Percentiles rank a stretch among this genome's conserved stretches.
These are phyloP conservation scores for Chionodraco myersi DNA, from an alignment of 2,113 vertebrate species.

Conservation along the genomic window DNA sequence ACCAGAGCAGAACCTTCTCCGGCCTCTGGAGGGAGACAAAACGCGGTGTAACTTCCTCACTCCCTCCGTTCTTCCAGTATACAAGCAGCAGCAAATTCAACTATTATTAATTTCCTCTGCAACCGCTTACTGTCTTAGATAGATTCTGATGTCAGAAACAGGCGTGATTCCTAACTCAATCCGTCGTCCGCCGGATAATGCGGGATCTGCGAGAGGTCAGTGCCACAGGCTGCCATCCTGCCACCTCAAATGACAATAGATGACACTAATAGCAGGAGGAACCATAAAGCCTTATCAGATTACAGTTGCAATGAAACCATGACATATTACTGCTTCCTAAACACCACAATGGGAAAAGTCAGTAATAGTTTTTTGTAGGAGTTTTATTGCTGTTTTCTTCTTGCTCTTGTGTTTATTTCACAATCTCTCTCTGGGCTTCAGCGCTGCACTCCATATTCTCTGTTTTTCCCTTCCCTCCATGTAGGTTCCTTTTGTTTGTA, in stretches of 20 bases:
- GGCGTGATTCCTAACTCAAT: constrained; percentile 67
- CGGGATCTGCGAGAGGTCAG: constrained; percentile 66
- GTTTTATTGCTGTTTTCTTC: constrained; percentile 71
- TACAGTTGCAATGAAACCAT: constrained; percentile 75
- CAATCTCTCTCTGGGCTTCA: constrained; percentile 30
- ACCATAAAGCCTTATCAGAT: constrained; percentile 80
- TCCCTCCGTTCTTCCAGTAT: constrained; percentile 7
- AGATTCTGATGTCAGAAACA: constrained; percentile 67
- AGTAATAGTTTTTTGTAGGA: constrained; percentile 57
- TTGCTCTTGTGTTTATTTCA: constrained; percentile 60
- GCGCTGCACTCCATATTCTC: constrained; percentile 25
- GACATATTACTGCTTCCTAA: constrained; percentile 76
- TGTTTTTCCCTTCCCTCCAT: constrained; percentile 48
- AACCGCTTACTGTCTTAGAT: constrained; percentile 41
- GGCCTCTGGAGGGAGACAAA: constrained; percentile 82
- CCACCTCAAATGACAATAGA: constrained; percentile 79
- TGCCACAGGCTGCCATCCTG: constrained; percentile 71
- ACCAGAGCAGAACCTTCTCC: constrained; percentile 34
- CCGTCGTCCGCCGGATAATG: constrained; percentile 38
- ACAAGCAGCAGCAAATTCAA: constrained; percentile 27
- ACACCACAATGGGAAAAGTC: constrained; percentile 68
- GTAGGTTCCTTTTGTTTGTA: constrained; percentile 47
- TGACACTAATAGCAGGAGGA: constrained; percentile 74
- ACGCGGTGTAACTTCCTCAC: constrained; percentile 50
- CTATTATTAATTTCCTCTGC: constrained; percentile 21